Evolutionary conservation across 2,797 vertebrate genomes (phyloP).

Genomic region (Thamnophis elegans): DNA sequence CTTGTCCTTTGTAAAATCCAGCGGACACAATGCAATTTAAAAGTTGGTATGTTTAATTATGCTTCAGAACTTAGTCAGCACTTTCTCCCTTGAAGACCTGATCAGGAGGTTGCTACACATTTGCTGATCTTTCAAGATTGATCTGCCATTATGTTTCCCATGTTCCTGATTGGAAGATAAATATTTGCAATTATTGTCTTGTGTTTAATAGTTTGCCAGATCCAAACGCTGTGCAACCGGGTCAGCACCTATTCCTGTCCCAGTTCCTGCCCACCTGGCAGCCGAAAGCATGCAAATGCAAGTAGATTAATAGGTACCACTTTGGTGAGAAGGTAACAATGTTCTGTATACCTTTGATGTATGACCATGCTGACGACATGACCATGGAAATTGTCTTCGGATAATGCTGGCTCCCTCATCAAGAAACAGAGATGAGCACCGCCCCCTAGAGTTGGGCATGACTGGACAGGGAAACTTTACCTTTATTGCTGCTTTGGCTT

Average conservation of each 20-base stretch:
- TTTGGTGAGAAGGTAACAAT: not conserved
- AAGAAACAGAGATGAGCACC: not conserved
- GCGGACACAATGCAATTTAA: not conserved
- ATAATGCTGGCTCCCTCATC: too few species aligned
- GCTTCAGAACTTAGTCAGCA: not conserved
- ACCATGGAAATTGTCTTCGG: not conserved
- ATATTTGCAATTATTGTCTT: not conserved
- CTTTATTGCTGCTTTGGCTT: not conserved
- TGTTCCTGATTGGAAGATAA: not conserved
- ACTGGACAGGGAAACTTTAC: not conserved
- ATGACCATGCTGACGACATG: not conserved
- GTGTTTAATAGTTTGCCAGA: not conserved
- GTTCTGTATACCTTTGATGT: not conserved
- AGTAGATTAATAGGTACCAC: not conserved
- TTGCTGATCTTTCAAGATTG: not conserved
- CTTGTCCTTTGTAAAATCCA: not conserved
- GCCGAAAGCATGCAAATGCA: not conserved
- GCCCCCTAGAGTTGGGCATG: not conserved
- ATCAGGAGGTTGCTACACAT: not conserved
- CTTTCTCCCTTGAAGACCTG: not conserved
- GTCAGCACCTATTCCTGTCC: not conserved
- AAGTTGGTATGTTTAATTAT: not conserved
- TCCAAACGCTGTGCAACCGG: not conserved
- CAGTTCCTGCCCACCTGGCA: not conserved
- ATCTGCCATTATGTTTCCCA: not conserved